phyloP scores from a whole-genome alignment of 1,140 invertebrate species.

The Limonius californicus region DNA sequence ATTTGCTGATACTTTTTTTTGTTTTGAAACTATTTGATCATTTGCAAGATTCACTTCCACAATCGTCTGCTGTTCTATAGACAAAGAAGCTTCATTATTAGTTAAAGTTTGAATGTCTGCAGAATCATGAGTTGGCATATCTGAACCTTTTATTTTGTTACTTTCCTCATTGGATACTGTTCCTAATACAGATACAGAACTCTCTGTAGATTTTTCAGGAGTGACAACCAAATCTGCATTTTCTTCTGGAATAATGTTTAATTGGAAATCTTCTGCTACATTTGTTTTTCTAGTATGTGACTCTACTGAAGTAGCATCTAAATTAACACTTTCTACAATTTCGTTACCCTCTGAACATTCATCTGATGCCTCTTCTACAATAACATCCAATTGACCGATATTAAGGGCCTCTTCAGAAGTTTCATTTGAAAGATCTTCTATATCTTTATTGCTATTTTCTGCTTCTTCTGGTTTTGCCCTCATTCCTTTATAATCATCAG shows the following conservation, averaged over 20 bases:
- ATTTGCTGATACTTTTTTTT: too few relatives aligned
- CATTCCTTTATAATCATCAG: background rate
- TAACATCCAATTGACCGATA: background rate
- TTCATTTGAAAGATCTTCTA: too few relatives aligned
- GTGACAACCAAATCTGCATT: background rate
- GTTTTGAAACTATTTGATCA: too few relatives aligned
- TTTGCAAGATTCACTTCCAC: too few relatives aligned
- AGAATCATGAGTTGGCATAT: too few relatives aligned
- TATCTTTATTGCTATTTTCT: too few relatives aligned
- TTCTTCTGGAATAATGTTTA: background rate
- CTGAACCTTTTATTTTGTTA: too few relatives aligned
- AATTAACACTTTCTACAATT: background rate
- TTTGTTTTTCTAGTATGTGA: background rate
- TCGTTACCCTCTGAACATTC: background rate
- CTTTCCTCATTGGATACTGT: too few relatives aligned
- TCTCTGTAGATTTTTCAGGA: background rate
- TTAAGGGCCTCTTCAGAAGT: background rate
- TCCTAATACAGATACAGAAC: too few relatives aligned
- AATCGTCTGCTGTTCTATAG: too few relatives aligned
- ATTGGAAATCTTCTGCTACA: background rate
- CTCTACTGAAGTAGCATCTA: background rate
- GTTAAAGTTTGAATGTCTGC: too few relatives aligned
- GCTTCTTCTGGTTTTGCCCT: background rate
- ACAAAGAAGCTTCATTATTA: too few relatives aligned
- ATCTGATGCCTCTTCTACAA: background rate